phyloP scores from a whole-genome alignment of 37 sponge, comb jelly and placozoan genomes.

The Crambe crambe region DNA sequence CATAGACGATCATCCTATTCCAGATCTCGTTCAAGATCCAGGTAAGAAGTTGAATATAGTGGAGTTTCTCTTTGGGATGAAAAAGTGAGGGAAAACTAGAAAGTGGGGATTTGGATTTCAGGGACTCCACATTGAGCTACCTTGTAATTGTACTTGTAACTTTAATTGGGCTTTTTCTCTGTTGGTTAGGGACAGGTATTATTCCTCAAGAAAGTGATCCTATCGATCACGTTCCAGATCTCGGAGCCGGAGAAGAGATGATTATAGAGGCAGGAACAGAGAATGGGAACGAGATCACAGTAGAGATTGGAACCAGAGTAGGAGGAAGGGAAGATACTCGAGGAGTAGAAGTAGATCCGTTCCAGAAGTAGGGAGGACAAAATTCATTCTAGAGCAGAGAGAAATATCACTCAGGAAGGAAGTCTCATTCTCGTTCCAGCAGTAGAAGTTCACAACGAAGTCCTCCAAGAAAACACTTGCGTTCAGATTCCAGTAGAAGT shows the following conservation, averaged over 20 bases:
- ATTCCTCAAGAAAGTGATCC: neutral
- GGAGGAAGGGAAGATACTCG: neutral
- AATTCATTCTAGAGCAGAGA: neutral
- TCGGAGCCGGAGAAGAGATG: neutral
- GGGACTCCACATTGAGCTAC: neutral
- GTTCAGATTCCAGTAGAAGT: no score
- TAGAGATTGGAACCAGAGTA: neutral
- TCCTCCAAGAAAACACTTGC: no score
- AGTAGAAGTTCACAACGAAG: neutral
- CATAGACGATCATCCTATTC: neutral
- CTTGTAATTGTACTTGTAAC: no score
- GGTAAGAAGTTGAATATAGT: neutral
- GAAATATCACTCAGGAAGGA: neutral
- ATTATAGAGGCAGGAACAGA: neutral
- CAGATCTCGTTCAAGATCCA: neutral
- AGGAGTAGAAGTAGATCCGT: neutral
- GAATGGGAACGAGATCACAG: neutral
- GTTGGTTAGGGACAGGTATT: neutral
- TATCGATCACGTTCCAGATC: neutral
- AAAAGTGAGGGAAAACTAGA: no score
- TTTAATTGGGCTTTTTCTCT: neutral
- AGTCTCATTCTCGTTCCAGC: neutral
- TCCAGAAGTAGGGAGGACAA: neutral
- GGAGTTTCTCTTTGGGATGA: neutral
- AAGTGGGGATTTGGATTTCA: neutral